phyloP scores from a whole-genome alignment of 1,140 invertebrate species.

The Holcopasites calliopsidis region DNA sequence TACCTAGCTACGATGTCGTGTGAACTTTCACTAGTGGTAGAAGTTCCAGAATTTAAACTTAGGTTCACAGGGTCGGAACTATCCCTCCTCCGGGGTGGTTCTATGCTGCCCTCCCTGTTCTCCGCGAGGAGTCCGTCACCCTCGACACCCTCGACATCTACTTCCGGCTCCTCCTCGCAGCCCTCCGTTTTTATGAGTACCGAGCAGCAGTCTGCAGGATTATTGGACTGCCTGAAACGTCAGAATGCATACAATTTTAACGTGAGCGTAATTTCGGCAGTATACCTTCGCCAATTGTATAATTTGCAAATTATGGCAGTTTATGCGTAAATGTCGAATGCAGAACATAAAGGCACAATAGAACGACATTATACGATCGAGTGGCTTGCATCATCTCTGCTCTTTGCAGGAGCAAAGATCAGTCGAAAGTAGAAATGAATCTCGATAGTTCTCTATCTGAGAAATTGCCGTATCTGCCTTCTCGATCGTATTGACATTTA shows the following conservation, averaged over 20 bases:
- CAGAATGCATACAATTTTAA: neutral
- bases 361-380: conserved; percentile 24
- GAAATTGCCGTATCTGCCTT: conserved; percentile 11
- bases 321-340: neutral
- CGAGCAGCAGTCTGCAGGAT: conserved; percentile 78
- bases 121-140: conserved; percentile 79
- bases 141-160: conserved; percentile 80
- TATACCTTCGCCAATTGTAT: neutral
- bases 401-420: neutral
- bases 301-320: conserved; percentile 5
- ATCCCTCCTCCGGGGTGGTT: conserved; percentile 77
- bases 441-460: neutral
- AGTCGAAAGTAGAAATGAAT: conserved; percentile 14
- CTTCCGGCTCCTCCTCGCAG: conserved; percentile 81
- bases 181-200: conserved; percentile 80
- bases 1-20: conserved; percentile 74
- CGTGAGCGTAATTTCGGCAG: too few species aligned
- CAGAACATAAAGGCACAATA: neutral
- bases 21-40: conserved; percentile 75
- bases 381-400: conserved; percentile 9
- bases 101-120: conserved; percentile 74
- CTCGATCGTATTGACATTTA: conserved; percentile 34
- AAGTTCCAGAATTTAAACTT: conserved; percentile 79
- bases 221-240: conserved; percentile 73
- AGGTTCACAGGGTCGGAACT: conserved; percentile 88